A percentile compares a stretch with the other conserved stretches of the same genome.
phyloP scores from a whole-genome alignment of 2,797 vertebrate species.

The Mormyrus hasselquistii region DNA sequence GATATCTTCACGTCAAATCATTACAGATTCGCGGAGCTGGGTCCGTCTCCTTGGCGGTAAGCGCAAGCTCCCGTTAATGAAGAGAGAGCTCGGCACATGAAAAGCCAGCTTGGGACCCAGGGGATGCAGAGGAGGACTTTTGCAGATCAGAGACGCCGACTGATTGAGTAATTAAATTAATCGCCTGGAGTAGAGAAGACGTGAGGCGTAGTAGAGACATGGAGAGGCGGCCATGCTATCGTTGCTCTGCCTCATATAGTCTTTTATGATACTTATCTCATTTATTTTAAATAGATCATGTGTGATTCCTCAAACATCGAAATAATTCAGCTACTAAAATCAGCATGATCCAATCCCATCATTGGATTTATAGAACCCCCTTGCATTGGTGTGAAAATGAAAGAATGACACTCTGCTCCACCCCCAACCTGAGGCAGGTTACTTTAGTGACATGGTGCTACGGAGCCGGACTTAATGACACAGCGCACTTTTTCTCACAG shows the following conservation, averaged over 20 bases:
- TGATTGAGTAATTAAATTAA: slow-evolving; percentile 27
- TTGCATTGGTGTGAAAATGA: neutral
- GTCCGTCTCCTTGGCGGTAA: neutral
- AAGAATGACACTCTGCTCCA: neutral
- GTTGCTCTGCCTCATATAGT: neutral
- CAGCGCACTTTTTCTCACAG: neutral
- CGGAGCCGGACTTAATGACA: neutral
- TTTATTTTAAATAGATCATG: neutral
- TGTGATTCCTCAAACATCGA: neutral
- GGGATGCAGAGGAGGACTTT: neutral
- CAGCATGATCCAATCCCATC: neutral
- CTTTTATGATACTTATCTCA: neutral
- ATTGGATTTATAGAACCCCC: neutral
- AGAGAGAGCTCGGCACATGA: slow-evolving; percentile 11
- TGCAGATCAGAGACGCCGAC: slow-evolving; percentile 18
- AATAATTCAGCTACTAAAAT: neutral
- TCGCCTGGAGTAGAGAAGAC: slow-evolving; percentile 16
- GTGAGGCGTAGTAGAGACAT: neutral
- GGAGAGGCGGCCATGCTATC: neutral
- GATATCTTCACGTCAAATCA: neutral
- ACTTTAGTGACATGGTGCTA: neutral
- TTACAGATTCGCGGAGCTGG: slow-evolving; percentile 1
- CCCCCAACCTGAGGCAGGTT: neutral
- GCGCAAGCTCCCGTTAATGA: slow-evolving; percentile 14
- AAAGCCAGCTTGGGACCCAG: neutral